Evolutionary conservation across 2,888 invertebrate species (phyloP), one percentile per base, ranked within the genome.

Genomic region (Acanthosepion esculentum): DNA sequence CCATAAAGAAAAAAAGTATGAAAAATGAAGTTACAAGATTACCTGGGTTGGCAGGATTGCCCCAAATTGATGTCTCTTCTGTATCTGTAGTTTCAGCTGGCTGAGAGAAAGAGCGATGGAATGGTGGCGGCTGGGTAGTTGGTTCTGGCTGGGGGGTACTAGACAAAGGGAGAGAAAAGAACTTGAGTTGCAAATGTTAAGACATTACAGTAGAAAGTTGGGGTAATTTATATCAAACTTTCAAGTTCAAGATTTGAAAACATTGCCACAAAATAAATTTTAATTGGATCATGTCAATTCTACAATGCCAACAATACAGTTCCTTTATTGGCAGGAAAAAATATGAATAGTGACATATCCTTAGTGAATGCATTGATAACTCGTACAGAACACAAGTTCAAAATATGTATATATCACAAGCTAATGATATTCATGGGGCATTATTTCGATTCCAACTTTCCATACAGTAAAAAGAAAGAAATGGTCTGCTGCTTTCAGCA

Each of bases 91-190:
- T 94, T 53, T 94, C 91, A 53, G 91, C 95, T 92, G 96, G 95
- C 94, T 96, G 95, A 23, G 96, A 95, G 94, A 96, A 94, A 48
- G 96, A 95, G 33, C 95, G 95, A 48, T 96, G 95, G 95, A 96
- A 96, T 94, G 94, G 94, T 94, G 95, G 96, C 50, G 95, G 95
- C 59, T 94, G 94, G n/a, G 55, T 20, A 8, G 53, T 53, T 93
- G 93, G 50, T 93, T 93, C 93, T 53, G 93, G 93, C 29, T 93
- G 93, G 23, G 93, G 93, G 7, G 93, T 33, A 48, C 93, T 93
- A 50, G 20, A 12, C n/a, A 78, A 78, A 78, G 15, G 5, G 4
- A 78, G 18, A 78, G n/a, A n/a, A 64, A 64, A 78, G n/a, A 78
- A 78, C 64, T 26, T 26, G 5, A 64, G 50, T 50, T 50, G 50